phyloP scores from a whole-genome alignment of 2,888 invertebrate genomes.

The Morpho deidamia region DNA sequence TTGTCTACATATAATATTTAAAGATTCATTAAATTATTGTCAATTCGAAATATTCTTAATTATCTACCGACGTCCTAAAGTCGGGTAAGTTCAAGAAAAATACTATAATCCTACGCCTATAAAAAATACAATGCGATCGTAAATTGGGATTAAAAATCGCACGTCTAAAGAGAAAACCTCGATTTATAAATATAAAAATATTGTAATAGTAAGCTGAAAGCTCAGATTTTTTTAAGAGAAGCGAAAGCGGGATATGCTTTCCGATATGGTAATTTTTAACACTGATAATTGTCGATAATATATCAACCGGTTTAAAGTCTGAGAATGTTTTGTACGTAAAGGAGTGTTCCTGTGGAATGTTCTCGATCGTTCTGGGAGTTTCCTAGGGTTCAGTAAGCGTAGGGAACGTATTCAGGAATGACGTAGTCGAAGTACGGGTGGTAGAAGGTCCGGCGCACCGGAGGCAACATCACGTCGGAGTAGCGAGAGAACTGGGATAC shows the following conservation, averaged over 20 bases:
- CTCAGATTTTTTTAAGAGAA: constrained; percentile 49
- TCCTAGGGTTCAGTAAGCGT: constrained; percentile 50
- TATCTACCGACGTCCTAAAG: constrained; percentile 23
- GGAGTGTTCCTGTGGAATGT: constrained; percentile 36
- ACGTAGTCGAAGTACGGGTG: constrained; percentile 57
- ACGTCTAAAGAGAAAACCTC: constrained; percentile 57
- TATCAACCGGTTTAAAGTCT: constrained; percentile 44
- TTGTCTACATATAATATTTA: constrained; percentile 27
- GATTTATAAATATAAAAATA: constrained; percentile 59
- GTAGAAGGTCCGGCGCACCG: constrained; percentile 55
- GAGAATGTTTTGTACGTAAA: constrained; percentile 51
- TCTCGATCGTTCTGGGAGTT: constrained; percentile 36
- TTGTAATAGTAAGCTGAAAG: constrained; percentile 50
- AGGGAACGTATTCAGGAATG: constrained; percentile 55
- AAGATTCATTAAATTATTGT: constrained; percentile 48
- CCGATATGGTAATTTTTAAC: constrained; percentile 60
- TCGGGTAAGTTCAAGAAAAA: constrained; percentile 31
- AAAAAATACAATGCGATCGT: constrained; percentile 65
- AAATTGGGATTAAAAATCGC: constrained; percentile 49
- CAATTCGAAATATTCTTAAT: constrained; percentile 37
- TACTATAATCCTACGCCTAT: constrained; percentile 53
- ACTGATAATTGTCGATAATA: constrained; percentile 31
- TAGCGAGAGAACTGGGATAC: constrained; percentile 70
- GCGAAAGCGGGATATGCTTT: constrained; percentile 70
- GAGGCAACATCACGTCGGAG: constrained; percentile 67